Evolutionary conservation across 2,888 invertebrate genomes (phyloP), one percentile per base, ranked within the genome.

Genomic region (Sarcophaga rosellei): DNA sequence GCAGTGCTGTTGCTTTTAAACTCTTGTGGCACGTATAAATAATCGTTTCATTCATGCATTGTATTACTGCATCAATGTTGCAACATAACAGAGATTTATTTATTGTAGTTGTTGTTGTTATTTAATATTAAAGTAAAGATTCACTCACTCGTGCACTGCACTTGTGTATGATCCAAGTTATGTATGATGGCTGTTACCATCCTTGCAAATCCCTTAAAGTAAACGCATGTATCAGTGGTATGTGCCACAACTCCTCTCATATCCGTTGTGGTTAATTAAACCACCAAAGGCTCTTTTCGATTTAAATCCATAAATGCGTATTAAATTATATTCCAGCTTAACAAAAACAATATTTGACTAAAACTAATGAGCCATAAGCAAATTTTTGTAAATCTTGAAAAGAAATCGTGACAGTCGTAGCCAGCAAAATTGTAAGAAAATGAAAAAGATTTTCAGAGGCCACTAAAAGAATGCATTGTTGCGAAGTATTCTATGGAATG

Each of bases 11-110:
- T 53, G 53, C 53, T 17, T 5, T 17, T 2, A 4, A 3, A 15
- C 15, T 15, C 3, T 53, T 53, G 53, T 53, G 11, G 45, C 59
- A 81, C 81, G 69, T 78, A 57, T n/a, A 82, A 82, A 66, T 66
- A 87, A 81, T 84, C 85, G 85, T 85, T 88, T 87, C 82, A 80
- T 88, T 88, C 88, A 81, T 88, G 84, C 85, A 83, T 87, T 85
- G 83, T 78, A 72, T 84, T 86, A 59, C 81, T 69, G 81, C 76
- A 85, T 81, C 72, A 79, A 82, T 82, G 66, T 79, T 79, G 65
- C 53, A 63, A 79, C 74, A 72, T 73, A 44, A 69, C 73, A 77
- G 63, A 47, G 15, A 47, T 15, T 47, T 47, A 15, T 15, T 47
- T 47, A 1, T 47, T 47, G 76, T 77, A 73, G 80, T 77, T 81